Evolutionary conservation across 2,113 vertebrate species (phyloP).

Genomic region (Ictalurus furcatus): DNA sequence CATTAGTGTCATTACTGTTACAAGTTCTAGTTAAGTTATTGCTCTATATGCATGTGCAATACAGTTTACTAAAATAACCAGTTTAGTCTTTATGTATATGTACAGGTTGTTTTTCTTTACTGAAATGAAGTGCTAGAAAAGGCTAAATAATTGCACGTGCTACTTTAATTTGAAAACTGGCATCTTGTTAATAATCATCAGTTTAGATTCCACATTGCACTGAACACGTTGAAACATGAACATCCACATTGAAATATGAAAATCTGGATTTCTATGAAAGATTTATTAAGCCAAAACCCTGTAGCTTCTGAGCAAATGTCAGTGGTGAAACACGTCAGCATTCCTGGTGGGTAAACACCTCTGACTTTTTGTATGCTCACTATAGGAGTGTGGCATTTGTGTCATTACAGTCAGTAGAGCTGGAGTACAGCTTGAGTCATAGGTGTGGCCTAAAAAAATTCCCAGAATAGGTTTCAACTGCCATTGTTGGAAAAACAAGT

Average conservation of each 20-base stretch:
- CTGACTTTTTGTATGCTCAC: constrained; percentile 6
- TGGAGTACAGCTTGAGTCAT: background rate
- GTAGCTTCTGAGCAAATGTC: constrained; percentile 16
- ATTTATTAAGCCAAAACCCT: background rate
- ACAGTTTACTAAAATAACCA: background rate
- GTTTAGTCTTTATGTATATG: background rate
- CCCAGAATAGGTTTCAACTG: constrained; percentile 10
- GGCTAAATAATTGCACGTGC: background rate
- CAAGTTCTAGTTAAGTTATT: background rate
- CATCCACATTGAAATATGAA: background rate
- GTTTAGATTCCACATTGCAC: background rate
- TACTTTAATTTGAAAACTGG: background rate
- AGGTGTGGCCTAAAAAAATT: background rate
- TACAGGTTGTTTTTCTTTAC: background rate
- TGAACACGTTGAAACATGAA: background rate
- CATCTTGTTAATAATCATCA: background rate
- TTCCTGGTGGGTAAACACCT: constrained; percentile 19
- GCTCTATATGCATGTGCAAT: background rate
- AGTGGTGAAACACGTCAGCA: background rate
- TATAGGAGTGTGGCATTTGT: constrained; percentile 8
- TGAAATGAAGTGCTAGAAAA: background rate
- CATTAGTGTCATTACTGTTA: background rate
- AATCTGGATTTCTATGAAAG: background rate
- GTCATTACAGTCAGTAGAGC: background rate
- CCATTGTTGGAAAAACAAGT: background rate